phyloP scores from a whole-genome alignment of 2,888 invertebrate species.

The Phytoseiulus persimilis region DNA sequence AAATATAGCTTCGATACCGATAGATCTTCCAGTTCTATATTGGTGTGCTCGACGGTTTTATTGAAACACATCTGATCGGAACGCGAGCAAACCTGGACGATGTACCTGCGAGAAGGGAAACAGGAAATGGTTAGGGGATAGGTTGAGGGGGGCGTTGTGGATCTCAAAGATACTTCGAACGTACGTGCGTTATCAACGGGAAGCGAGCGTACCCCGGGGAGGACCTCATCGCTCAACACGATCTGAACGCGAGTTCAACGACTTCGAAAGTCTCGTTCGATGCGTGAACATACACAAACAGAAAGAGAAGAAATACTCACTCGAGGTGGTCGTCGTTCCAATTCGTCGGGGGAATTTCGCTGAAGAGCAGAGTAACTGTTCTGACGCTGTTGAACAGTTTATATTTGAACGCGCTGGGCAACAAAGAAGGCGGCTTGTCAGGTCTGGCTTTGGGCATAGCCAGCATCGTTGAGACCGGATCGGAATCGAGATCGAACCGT shows the following conservation, averaged over 20 bases:
- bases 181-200: not conserved
- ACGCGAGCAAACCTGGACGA: constrained; percentile 23
- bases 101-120: not conserved
- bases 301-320: not conserved
- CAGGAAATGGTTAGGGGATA: not conserved
- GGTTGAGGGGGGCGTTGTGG: not conserved
- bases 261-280: not conserved
- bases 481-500: constrained; percentile 16
- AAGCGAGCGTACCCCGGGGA: not conserved
- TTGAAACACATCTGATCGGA: not conserved
- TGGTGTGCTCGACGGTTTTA: not conserved
- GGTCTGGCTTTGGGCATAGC: not conserved
- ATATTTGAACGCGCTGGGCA: constrained; percentile 8
- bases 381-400: constrained; percentile 1
- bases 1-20: not conserved
- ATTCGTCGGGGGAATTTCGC: not conserved
- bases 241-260: too few relatives aligned
- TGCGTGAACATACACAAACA: not conserved
- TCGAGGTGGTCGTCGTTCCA: constrained; percentile 30
- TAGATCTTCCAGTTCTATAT: constrained; percentile 7
- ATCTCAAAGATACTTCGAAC: not conserved
- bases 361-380: constrained; percentile 16
- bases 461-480: not conserved
- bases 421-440: not conserved
- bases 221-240: not conserved